These are phyloP conservation scores for Nasonia oneida DNA, from an alignment of 2,888 invertebrate genomes.

Conservation along the genomic window DNA sequence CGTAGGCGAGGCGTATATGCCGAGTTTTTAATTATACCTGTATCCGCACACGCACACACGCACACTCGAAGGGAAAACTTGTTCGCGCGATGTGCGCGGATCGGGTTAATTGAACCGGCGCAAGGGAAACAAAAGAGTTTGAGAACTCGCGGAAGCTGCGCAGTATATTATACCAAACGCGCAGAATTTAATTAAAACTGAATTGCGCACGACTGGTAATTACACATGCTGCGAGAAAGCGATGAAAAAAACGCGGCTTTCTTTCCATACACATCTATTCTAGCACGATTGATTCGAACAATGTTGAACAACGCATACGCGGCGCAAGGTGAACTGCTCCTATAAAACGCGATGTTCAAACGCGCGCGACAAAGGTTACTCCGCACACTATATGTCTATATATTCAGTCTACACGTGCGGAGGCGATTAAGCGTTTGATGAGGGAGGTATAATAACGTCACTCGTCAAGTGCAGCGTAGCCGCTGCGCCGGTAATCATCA, in stretches of 20 bases:
- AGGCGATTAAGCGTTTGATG: slow-evolving; percentile 31
- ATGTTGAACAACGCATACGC: no score
- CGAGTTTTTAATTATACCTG: background rate
- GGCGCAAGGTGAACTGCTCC: no score
- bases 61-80: background rate
- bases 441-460: slow-evolving; percentile 39
- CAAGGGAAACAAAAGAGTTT: background rate
- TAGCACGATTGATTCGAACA: no score
- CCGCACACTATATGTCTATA: no score
- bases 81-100: background rate
- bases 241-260: background rate
- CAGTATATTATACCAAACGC: background rate
- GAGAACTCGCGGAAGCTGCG: no score
- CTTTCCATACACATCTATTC: no score
- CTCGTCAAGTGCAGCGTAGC: slow-evolving; percentile 30
- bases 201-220: background rate
- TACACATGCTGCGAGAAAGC: background rate
- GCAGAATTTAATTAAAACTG: slow-evolving; percentile 9
- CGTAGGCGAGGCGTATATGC: background rate
- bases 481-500: background rate
- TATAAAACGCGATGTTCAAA: no score
- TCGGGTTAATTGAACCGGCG: background rate
- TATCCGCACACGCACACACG: no score
- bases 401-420: background rate
- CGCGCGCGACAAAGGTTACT: no score